Evolutionary conservation across 2,888 invertebrate species (phyloP), one percentile per base, ranked within the genome.

Genomic region (Apotomis betuletana): DNA sequence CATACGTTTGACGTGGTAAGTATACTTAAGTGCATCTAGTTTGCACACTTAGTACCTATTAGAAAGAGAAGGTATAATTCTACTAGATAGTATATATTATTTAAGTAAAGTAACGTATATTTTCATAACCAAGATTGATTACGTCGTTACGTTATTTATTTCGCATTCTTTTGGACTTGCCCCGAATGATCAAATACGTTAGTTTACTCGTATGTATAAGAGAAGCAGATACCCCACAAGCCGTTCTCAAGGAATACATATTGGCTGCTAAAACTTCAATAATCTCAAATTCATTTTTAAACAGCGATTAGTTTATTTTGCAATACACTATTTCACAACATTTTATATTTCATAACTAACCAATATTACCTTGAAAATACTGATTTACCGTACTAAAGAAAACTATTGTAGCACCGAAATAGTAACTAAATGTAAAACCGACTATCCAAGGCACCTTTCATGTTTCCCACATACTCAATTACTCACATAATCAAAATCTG

Each of bases 201-300:
- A 55, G 54, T 59, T 55, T 57, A 51, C 61, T 54, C 46, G 65
- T 49, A 67, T 61, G 27, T 64, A 58, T 27, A 61, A 75, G 77
- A 81, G 81, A 79, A 79, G 79, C 79, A 80, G 81, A 78, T 60
- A 70, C 71, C 78, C 69, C 69, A 58, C 63, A 49, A 73, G 73
- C 74, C 73, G 76, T 77, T 85, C 85, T 83, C 87, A 82, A 83
- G 77, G 82, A 88, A 83, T 89, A 89, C 87, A 90, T 89, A 90
- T 89, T 89, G 90, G 90, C 89, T 85, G 78, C 69, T 61, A 57
- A 49, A 55, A 62, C 27, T 49, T 9, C 46, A 55, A 61, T 46
- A 61, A 5, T 61, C 10, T 38, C 60, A 54, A 54, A n/a, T 65
- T 15, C 44, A 55, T 64, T 55, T 36, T 27, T 1, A 15, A 65